Percentiles rank a stretch among this genome's conserved stretches.
These are phyloP conservation scores for Eurypyga helias DNA, from an alignment of 2,113 vertebrate genomes.

Conservation along the genomic window DNA sequence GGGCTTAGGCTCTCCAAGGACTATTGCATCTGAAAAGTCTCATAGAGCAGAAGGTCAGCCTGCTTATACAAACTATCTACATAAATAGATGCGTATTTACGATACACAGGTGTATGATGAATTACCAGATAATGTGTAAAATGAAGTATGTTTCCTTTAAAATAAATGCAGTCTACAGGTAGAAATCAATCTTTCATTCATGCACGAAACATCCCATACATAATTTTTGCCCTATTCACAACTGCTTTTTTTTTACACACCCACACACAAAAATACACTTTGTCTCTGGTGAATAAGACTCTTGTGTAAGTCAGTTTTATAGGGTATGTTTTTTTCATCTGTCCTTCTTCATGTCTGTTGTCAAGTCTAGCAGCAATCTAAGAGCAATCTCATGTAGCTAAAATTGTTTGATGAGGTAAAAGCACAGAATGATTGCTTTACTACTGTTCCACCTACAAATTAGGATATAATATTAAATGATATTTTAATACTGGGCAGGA, in stretches of 20 bases:
- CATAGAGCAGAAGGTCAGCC: background rate
- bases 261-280: background rate
- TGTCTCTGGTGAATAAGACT: background rate
- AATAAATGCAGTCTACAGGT: background rate
- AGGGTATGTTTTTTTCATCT: background rate
- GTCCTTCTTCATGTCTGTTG: background rate
- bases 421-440: background rate
- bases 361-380: background rate
- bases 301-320: background rate
- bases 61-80: background rate
- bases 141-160: background rate
- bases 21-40: background rate
- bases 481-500: background rate
- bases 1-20: background rate
- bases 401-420: background rate
- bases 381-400: background rate
- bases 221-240: background rate
- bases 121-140: background rate
- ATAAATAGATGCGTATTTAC: background rate
- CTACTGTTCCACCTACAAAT: background rate
- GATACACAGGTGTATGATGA: background rate
- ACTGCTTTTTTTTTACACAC: background rate
- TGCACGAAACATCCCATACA: background rate
- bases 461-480: background rate
- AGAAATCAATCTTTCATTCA: background rate